Conservation (phyloP, 2,113 vertebrate genomes). For the Leucosticte australis region DNA sequence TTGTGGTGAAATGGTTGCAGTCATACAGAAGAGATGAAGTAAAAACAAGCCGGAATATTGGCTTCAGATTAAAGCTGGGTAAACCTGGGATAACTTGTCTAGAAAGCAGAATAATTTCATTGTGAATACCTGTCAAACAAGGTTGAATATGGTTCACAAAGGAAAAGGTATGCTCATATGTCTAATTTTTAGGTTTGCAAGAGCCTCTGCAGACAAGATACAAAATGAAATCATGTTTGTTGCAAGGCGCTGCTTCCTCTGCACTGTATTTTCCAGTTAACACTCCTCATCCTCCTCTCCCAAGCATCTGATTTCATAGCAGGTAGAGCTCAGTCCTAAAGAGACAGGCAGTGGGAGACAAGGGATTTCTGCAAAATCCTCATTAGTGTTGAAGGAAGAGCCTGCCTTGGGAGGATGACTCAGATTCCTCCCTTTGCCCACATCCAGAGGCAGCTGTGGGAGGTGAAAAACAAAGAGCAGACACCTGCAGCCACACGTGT, state of each 20-base stretch:
- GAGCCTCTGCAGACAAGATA: background rate
- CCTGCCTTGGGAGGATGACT: background rate
- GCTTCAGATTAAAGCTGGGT: slow-evolving; percentile 25
- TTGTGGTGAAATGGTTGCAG: background rate
- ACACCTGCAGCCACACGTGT: background rate
- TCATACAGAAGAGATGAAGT: background rate
- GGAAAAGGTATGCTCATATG: background rate
- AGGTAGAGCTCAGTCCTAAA: background rate
- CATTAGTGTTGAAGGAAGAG: background rate
- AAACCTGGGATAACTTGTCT: background rate
- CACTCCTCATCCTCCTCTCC: background rate
- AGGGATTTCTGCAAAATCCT: background rate
- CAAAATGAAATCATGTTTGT: background rate
- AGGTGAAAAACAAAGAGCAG: background rate
- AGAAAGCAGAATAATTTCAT: background rate
- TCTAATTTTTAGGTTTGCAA: background rate
- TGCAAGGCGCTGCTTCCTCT: background rate
- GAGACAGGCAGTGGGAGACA: background rate
- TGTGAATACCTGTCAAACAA: background rate
- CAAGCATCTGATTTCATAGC: background rate
- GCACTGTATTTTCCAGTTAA: background rate
- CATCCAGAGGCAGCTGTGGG: background rate
- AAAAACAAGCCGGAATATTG: background rate
- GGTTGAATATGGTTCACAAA: background rate
- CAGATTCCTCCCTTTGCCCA: background rate